Percentiles rank a stretch among this genome's conserved stretches.
Conservation (phyloP, 2,888 invertebrate genomes). For the Teleiodes luculella region DNA sequence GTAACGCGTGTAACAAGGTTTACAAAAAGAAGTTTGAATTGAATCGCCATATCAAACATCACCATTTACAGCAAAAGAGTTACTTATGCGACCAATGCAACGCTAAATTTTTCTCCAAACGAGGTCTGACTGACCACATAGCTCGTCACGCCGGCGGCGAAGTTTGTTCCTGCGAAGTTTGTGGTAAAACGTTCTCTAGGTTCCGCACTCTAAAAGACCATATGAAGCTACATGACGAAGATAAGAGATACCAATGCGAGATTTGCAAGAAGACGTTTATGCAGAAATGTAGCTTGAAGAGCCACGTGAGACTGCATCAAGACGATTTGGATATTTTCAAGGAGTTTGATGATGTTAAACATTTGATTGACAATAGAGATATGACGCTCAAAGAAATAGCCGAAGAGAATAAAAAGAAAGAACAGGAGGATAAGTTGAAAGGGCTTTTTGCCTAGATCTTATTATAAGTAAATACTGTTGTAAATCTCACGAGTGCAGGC, state of each 20-base stretch:
- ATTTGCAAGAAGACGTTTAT: conserved; percentile 65
- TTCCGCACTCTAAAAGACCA: conserved; percentile 59
- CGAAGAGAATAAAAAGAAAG: conserved; percentile 58
- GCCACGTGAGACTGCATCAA: conserved; percentile 62
- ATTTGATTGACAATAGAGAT: conserved; percentile 66
- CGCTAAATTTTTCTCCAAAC: conserved; percentile 66
- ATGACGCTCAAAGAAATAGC: conserved; percentile 68
- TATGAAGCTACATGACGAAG: conserved; percentile 57
- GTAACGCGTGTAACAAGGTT: conserved; percentile 66
- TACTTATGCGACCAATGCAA: conserved; percentile 65
- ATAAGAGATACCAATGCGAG: conserved; percentile 61
- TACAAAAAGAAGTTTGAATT: conserved; percentile 70
- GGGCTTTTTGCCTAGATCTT: background rate
- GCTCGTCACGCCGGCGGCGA: conserved; percentile 56
- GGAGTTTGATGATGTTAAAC: conserved; percentile 71
- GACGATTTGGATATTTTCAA: conserved; percentile 71
- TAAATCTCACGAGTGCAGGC: background rate
- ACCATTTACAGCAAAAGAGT: conserved; percentile 64
- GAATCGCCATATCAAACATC: conserved; percentile 66
- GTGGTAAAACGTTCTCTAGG: conserved; percentile 57
- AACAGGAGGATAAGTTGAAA: background rate
- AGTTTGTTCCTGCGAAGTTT: conserved; percentile 53
- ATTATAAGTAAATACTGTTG: background rate
- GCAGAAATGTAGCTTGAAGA: conserved; percentile 67
- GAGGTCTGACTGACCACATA: conserved; percentile 60